Evolutionary conservation across 2,888 invertebrate genomes (phyloP).

Genomic region (Bellardia pandia): DNA sequence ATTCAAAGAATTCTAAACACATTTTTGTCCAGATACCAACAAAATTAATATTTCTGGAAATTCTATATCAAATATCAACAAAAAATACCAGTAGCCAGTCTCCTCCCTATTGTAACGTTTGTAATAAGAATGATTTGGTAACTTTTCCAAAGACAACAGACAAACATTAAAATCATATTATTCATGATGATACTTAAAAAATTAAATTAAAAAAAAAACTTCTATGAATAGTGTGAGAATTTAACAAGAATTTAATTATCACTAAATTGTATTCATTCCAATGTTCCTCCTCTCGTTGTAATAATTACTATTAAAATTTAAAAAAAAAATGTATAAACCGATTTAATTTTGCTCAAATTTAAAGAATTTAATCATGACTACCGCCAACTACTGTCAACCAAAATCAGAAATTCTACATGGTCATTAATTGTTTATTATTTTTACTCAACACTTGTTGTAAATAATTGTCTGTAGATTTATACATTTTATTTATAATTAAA

Average conservation of each 20-base stretch:
- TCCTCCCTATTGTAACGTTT: neutral
- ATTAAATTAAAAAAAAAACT: neutral
- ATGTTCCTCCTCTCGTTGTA: neutral
- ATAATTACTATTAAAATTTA: neutral
- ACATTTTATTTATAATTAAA: slow-evolving; percentile 23
- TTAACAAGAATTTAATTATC: slow-evolving; percentile 18
- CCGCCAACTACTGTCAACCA: neutral
- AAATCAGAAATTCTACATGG: slow-evolving; percentile 14
- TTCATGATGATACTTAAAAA: neutral
- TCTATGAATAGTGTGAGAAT: slow-evolving; percentile 44
- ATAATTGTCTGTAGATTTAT: neutral
- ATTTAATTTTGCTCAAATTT: slow-evolving; percentile 11
- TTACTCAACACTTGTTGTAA: slow-evolving; percentile 6
- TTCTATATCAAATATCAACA: neutral
- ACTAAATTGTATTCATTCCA: neutral
- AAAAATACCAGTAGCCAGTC: slow-evolving; percentile 41
- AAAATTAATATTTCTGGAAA: neutral
- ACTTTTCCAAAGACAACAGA: slow-evolving; percentile 6
- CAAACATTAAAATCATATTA: neutral
- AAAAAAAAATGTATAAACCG: slow-evolving; percentile 1
- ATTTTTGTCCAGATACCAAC: neutral
- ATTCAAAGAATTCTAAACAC: too few species aligned
- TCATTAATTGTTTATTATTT: neutral
- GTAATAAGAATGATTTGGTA: slow-evolving; percentile 46
- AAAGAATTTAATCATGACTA: slow-evolving; percentile 23